Evolutionary conservation across 2,797 vertebrate genomes (phyloP), one percentile per base, ranked within the genome.

Genomic region (Microctenopoma steveboyesi): DNA sequence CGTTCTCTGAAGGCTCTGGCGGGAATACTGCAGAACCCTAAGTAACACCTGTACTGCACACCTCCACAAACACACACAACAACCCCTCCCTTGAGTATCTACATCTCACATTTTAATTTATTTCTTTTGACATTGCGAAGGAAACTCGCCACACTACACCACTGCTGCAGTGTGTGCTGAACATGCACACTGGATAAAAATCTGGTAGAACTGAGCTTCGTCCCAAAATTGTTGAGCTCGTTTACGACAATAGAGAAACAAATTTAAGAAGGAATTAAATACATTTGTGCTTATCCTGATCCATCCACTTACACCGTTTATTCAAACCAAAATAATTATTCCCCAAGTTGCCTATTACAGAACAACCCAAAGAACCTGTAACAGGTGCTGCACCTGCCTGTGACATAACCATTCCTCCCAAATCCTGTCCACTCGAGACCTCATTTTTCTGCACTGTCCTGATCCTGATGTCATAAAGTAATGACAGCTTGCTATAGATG

Each of bases 1-100:
- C 86, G 79, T 81, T 78, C 64, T 74, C 64, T 43, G 78, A 78
- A 81, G 65, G 59, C 53, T 85, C 81, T 81, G 82, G 69, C 45
- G 76, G 87, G 90, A 89, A 87, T 88, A 78, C 52, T 71, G 69
- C 54, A 7, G 55, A 78, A 72, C 35, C 10, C 64, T 59, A 28
- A 71, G 54, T 64, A 85, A 84, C 84, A 87, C 81, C 83, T 88
- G 81, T 76, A 79, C 16, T 7, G 18, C 67, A 57, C 70, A 78
- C 33, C 6, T 22, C 64, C 15, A 3, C 70, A 74, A 56, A 80
- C 59, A 52, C 59, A 55, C 60, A 48, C 35, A 46, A 64, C 61
- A 37, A n/a, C 11, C 49, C 5, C 39, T 77, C 70, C 79, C 72
- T 54, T 3, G 35, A 69, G 85, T 64, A 18, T 39, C 72, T 48